Conservation (phyloP, 1,140 invertebrate genomes). For the Ladona fulva region DNA sequence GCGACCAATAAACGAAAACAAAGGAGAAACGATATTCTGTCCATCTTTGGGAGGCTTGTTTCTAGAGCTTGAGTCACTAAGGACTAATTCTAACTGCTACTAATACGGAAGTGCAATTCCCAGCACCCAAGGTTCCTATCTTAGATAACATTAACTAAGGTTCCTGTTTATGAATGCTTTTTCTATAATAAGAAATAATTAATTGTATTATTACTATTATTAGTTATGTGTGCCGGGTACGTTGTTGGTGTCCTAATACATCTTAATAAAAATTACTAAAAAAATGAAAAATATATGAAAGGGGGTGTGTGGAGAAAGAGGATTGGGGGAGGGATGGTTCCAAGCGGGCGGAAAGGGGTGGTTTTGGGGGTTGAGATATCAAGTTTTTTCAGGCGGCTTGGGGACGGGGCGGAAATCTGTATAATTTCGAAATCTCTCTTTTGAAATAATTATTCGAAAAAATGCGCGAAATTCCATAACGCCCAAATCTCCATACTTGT, state of each 20-base stretch:
- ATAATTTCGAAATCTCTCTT: no score
- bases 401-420: no score
- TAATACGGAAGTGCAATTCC: slow-evolving; percentile 26
- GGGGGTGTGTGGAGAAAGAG: slow-evolving; percentile 18
- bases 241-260: slow-evolving; percentile 25
- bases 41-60: no score
- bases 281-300: slow-evolving; percentile 6
- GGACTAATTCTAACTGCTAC: background rate
- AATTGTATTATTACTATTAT: slow-evolving; percentile 30
- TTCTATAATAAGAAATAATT: slow-evolving; percentile 30
- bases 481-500: no score
- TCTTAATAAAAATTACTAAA: slow-evolving; percentile 17
- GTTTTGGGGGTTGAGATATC: background rate
- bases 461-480: no score
- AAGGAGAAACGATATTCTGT: no score
- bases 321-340: slow-evolving; percentile 9
- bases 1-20: no score
- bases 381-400: background rate
- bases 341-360: background rate
- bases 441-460: no score
- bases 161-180: slow-evolving; percentile 36
- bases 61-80: no score
- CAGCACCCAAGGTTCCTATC: slow-evolving; percentile 38
- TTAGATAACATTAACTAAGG: slow-evolving; percentile 38
- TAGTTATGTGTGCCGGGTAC: slow-evolving; percentile 29